Conservation (phyloP, 1,140 invertebrate species). For the Batillaria attramentaria region DNA sequence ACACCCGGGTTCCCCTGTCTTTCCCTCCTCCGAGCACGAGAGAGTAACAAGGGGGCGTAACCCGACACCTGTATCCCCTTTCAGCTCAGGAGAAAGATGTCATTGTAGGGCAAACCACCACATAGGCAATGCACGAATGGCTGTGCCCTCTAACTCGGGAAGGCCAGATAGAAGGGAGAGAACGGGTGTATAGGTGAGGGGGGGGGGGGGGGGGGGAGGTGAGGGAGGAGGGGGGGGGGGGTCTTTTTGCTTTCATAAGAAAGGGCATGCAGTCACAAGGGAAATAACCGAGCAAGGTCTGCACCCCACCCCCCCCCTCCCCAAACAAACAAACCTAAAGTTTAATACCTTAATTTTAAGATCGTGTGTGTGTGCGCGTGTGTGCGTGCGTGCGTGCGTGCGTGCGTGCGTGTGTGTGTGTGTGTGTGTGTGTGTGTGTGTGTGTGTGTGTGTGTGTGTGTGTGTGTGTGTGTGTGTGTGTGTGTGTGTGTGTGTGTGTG, state of each 20-base stretch:
- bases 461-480: neutral
- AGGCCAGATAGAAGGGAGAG: neutral
- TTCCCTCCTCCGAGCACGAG: neutral
- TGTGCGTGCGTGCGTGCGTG: conserved; percentile 5
- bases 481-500: neutral
- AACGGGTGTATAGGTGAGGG: neutral
- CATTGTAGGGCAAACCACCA: neutral
- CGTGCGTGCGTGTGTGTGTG: neutral
- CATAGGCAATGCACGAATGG: neutral
- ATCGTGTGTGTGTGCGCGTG: conserved; percentile 7
- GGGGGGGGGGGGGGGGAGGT: neutral
- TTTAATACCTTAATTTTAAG: too few relatives aligned
- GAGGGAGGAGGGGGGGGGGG: conserved; percentile 2
- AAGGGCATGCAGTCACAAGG: neutral
- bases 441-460: conserved; percentile 2
- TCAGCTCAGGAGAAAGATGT: neutral
- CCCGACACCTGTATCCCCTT: neutral
- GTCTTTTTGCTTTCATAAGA: neutral
- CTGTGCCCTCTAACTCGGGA: too few relatives aligned
- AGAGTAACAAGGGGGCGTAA: neutral
- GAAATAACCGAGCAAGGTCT: neutral
- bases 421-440: neutral
- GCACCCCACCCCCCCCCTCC: neutral
- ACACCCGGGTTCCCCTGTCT: too few relatives aligned
- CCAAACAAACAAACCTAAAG: neutral